Percentiles rank a stretch among this genome's conserved stretches.
These are phyloP conservation scores for Oryzias celebensis DNA, from an alignment of 2,113 vertebrate species.

Conservation along the genomic window DNA sequence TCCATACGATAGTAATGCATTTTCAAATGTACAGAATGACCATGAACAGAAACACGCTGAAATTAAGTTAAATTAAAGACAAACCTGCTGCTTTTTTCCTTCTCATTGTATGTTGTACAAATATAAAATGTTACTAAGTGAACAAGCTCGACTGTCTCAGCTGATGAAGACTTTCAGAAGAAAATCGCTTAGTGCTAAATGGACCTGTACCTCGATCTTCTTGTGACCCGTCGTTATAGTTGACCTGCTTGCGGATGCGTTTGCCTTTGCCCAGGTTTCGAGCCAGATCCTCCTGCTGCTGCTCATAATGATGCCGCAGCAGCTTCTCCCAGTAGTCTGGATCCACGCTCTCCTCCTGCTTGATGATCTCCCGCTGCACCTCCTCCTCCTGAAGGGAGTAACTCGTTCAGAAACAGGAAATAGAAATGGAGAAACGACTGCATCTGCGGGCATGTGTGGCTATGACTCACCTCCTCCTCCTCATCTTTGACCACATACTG, in stretches of 20 bases:
- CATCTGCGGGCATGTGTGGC: rapidly evolving
- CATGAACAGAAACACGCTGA: no score
- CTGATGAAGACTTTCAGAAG: neutral
- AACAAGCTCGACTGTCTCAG: no score
- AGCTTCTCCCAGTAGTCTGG: slow-evolving; percentile 99
- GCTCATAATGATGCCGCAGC: slow-evolving; percentile 94
- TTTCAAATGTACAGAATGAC: no score
- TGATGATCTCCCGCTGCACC: slow-evolving; percentile 96
- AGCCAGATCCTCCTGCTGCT: slow-evolving; percentile 96
- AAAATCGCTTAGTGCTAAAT: neutral
- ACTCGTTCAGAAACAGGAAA: neutral
- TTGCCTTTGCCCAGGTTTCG: slow-evolving; percentile 97
- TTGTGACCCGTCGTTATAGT: slow-evolving; percentile 97
- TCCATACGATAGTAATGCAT: no score
- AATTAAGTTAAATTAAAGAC: no score
- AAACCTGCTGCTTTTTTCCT: no score
- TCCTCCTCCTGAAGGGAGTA: slow-evolving; percentile 86
- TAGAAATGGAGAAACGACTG: neutral
- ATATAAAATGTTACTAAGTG: no score
- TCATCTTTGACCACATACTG: slow-evolving; percentile 97
- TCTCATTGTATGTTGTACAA: no score
- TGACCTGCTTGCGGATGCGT: slow-evolving; percentile 97
- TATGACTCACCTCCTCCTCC: slow-evolving; percentile 83
- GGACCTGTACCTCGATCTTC: slow-evolving; percentile 86
- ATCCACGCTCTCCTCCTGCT: slow-evolving; percentile 97